Conservation (phyloP, 2,113 vertebrate genomes). For the Phycodurus eques region DNA sequence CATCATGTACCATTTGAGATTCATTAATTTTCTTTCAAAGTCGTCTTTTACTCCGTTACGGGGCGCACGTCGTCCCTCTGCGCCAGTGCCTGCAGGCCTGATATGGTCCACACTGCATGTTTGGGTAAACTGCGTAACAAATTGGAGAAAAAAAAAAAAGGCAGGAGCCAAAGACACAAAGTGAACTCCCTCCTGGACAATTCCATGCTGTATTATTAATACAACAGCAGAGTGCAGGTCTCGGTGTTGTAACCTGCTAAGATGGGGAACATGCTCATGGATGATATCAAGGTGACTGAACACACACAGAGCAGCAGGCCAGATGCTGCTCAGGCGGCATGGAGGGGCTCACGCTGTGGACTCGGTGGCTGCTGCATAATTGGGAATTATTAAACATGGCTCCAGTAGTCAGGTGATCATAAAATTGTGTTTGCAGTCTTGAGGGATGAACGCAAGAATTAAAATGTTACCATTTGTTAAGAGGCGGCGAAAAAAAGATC, state of each 20-base stretch:
- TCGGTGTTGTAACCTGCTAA: conserved; percentile 60
- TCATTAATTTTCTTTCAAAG: conserved; percentile 18
- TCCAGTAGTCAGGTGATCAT: conserved; percentile 66
- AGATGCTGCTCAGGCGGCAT: conserved; percentile 45
- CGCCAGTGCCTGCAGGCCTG: conserved; percentile 20
- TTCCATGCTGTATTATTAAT: conserved; percentile 75
- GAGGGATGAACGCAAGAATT: conserved; percentile 65
- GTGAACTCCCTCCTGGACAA: conserved; percentile 73
- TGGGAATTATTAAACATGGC: conserved; percentile 74
- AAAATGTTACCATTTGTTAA: conserved; percentile 63
- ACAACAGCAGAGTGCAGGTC: conserved; percentile 52
- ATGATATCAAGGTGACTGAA: conserved; percentile 74
- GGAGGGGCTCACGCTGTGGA: conserved; percentile 57
- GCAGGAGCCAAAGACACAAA: conserved; percentile 48
- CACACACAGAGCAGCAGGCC: conserved; percentile 58
- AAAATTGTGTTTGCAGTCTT: conserved; percentile 70
- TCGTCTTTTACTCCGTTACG: background rate
- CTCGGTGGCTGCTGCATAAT: conserved; percentile 69
- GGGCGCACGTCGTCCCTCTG: conserved; percentile 35
- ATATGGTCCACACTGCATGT: conserved; percentile 56
- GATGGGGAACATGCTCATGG: conserved; percentile 64
- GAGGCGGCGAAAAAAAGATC: conserved; percentile 26
- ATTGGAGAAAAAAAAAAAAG: conserved; percentile 63
- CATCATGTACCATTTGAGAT: background rate
- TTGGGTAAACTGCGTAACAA: conserved; percentile 78